These are phyloP conservation scores for Drosophila ezoana DNA, from an alignment of 2,888 invertebrate species.

Conservation along the genomic window DNA sequence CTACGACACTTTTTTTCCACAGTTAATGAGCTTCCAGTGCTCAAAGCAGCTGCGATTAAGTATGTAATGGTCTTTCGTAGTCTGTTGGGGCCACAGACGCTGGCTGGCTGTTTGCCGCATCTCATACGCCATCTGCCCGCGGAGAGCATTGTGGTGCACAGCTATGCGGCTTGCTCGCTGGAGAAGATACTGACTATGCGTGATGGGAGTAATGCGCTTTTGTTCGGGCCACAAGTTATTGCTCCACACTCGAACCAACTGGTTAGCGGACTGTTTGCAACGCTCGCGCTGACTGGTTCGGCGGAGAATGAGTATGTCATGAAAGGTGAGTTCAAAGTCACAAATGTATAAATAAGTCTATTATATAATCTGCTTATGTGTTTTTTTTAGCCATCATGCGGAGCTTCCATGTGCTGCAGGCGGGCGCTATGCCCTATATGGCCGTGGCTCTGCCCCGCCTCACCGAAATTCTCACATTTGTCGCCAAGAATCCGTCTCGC, in stretches of 20 bases:
- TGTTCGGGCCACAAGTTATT: conserved; percentile 88
- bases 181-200: conserved; percentile 94
- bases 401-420: conserved; percentile 92
- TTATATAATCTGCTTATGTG: neutral
- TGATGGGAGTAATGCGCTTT: conserved; percentile 86
- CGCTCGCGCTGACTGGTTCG: conserved; percentile 90
- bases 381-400: conserved; percentile 91
- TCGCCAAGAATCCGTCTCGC: conserved; percentile 97
- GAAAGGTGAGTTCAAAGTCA: conserved; percentile 87
- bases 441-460: conserved; percentile 93
- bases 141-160: conserved; percentile 94
- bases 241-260: conserved; percentile 89
- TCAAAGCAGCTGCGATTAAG: conserved; percentile 98
- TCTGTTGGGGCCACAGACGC: conserved; percentile 92
- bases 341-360: neutral
- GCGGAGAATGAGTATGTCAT: conserved; percentile 99
- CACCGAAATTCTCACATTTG: conserved; percentile 92
- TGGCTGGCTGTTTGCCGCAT: conserved; percentile 91
- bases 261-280: conserved; percentile 91
- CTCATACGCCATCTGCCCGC: conserved; percentile 91
- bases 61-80: conserved; percentile 98
- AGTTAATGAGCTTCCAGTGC: conserved; percentile 95
- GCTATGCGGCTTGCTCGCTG: conserved; percentile 96
- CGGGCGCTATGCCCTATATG: conserved; percentile 91
- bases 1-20: conserved; percentile 36